Base-by-base conservation (phyloP, 1,140 invertebrate species). In the Neodiprion virginianus region DNA sequence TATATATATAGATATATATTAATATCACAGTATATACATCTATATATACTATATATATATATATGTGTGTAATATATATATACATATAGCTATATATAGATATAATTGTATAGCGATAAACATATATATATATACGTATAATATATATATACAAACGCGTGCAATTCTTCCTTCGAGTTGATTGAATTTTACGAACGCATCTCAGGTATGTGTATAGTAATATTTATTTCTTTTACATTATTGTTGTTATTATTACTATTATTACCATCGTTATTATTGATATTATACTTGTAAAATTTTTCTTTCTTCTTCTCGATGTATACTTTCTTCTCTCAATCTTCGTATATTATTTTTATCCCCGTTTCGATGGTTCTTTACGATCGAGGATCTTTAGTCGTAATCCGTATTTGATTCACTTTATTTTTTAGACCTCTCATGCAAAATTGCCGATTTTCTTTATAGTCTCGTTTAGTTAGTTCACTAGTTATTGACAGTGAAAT, bases 141-240 rank as follows among this genome's bases (percentile, higher is more conserved):
- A 40, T 67, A 71, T 69, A 75, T 67, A 67, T 71, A 69, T 61
- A 73, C 69, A 76, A 71, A 17, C 48, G 48, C n/a, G 17, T 72
- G 48, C 61, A 14, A 72, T 66, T 72, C 14, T 66, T 50, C 48
- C 72, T 77, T 74, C 80, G 73, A 74, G 65, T 81, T 76, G 71
- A 65, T 81, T 79, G 75, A 81, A 72, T 81, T 78, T 81, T 81
- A 80, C 74, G 76, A 72, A 75, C 72, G 40, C 40, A 73, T 79
- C 78, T 79, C 80, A 81, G 80, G 80, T 81, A 81, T 70, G 80
- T 81, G 80, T 65, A 17, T 23, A 23, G 28, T 40, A 40, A 40
- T 40, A 40, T 14, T 65, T 65, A 21, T 65, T 17, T 69, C 40
- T 21, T 69, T 11, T 69, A 69, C 11, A 47, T 69, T 17, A 61